Evolutionary conservation across 2,797 vertebrate genomes (phyloP).

Genomic region (Macrochelys suwanniensis): DNA sequence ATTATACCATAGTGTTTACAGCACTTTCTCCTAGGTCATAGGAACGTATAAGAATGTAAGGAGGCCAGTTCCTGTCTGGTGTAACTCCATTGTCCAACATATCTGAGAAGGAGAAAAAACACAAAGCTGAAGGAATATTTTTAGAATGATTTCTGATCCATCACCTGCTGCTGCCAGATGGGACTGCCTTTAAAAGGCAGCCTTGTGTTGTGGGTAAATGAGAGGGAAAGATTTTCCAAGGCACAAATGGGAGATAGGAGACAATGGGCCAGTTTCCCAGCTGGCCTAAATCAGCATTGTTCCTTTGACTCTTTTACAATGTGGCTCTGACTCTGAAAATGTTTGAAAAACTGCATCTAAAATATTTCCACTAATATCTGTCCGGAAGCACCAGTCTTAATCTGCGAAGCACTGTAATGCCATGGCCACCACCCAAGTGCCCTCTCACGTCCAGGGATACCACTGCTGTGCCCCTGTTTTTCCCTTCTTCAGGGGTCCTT

Average conservation of each 20-base stretch:
- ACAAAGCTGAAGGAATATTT: background rate
- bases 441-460: background rate
- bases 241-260: background rate
- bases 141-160: background rate
- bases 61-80: background rate
- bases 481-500: background rate
- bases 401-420: background rate
- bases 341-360: background rate
- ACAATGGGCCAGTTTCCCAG: background rate
- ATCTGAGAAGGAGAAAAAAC: background rate
- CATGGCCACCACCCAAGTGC: background rate
- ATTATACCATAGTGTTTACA: background rate
- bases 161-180: background rate
- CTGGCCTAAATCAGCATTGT: background rate
- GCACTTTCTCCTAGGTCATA: background rate
- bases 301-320: background rate
- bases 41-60: background rate
- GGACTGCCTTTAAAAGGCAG: background rate
- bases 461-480: background rate
- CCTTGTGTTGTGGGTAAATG: too few relatives aligned
- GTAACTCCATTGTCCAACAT: background rate
- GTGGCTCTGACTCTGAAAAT: background rate
- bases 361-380: background rate
- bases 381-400: background rate
- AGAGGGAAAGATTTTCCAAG: background rate